Conservation (phyloP, 2,888 invertebrate genomes). For the Heliconius sara region DNA sequence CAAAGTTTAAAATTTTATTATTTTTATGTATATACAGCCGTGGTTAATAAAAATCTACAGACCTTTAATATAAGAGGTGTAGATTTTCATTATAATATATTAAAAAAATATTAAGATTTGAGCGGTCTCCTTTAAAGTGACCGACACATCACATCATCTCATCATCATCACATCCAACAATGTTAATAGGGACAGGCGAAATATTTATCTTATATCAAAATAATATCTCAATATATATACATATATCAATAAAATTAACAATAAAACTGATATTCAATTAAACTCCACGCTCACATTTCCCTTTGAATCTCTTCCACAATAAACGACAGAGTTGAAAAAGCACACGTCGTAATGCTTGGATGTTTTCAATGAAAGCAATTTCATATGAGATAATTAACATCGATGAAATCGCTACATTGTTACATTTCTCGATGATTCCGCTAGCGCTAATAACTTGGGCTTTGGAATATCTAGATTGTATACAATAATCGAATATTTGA, state of each 20-base stretch:
- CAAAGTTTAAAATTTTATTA: too few species aligned
- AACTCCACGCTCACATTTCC: conserved; percentile 6
- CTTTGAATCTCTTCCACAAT: conserved; percentile 16
- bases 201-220: too few species aligned
- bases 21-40: too few species aligned
- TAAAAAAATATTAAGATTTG: too few species aligned
- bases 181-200: too few species aligned
- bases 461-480: conserved; percentile 17
- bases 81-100: too few species aligned
- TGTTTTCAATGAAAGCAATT: conserved; percentile 35
- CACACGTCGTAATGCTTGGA: conserved; percentile 23
- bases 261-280: neutral
- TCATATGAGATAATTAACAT: conserved; percentile 35
- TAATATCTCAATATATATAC: too few species aligned
- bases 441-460: neutral
- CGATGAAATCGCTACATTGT: conserved; percentile 31
- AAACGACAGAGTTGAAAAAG: conserved; percentile 6
- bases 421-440: conserved; percentile 14
- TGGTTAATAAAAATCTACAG: too few species aligned
- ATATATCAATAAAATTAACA: conserved; percentile 1
- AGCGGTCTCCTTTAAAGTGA: too few species aligned
- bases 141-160: too few species aligned
- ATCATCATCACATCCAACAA: too few species aligned
- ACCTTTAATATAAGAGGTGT: too few species aligned
- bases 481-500: neutral